These are phyloP conservation scores for Branchinecta lindahli DNA, from an alignment of 1,140 invertebrate species.

Conservation along the genomic window DNA sequence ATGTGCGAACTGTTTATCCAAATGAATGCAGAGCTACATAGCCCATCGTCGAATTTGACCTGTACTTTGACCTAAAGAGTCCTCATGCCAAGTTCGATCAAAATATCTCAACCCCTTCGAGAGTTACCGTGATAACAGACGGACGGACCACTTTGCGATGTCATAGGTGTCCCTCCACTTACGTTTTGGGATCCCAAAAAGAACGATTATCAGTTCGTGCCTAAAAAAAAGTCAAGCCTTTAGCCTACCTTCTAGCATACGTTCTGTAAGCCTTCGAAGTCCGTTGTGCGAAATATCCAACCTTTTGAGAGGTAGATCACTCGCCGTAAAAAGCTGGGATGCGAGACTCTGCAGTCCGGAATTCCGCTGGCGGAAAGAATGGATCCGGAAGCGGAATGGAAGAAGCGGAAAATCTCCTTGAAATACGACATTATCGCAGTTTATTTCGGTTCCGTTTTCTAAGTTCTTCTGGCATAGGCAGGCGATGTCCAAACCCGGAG, in stretches of 20 bases:
- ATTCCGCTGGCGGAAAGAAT: conserved; percentile 53
- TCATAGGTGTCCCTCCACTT: too few species aligned
- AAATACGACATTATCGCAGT: conserved; percentile 70
- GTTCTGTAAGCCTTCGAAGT: conserved; percentile 57
- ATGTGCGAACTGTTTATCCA: too few species aligned
- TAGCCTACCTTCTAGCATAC: conserved; percentile 42
- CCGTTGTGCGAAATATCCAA: conserved; percentile 68
- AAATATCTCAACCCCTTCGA: too few species aligned
- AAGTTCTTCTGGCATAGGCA: conserved; percentile 24
- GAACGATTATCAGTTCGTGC: too few species aligned
- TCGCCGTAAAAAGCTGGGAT: conserved; percentile 45
- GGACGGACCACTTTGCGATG: too few species aligned
- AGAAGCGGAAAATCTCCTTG: conserved; percentile 50
- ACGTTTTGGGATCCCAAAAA: too few species aligned
- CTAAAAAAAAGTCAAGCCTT: too few species aligned
- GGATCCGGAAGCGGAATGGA: conserved; percentile 54
- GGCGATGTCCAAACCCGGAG: conserved; percentile 23
- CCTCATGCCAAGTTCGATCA: too few species aligned
- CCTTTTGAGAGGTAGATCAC: conserved; percentile 46
- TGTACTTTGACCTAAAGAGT: too few species aligned
- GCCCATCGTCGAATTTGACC: too few species aligned
- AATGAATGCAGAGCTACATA: too few species aligned
- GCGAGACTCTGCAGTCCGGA: conserved; percentile 63
- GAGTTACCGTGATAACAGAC: too few species aligned
- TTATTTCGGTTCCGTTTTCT: conserved; percentile 39